Evolutionary conservation across 2,797 vertebrate species (phyloP), one percentile per base, ranked within the genome.

Genomic region (Enteromius treurensis): DNA sequence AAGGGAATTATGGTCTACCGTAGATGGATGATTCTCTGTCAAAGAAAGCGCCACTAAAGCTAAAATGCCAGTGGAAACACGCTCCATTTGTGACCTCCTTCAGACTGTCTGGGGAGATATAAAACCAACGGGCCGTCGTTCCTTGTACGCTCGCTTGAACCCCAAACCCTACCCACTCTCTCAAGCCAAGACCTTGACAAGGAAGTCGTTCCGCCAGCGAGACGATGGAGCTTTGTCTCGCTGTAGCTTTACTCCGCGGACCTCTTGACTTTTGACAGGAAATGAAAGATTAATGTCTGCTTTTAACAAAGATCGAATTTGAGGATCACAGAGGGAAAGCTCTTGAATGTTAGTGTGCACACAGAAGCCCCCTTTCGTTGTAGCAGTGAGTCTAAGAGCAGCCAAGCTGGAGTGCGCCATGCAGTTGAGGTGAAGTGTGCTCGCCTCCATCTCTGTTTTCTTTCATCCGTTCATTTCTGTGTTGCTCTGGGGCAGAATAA

Each of bases 261-360:
- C 64, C 62, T 37, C 37, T 42, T 74, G 76, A 74, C 51, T 82
- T 81, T 82, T 73, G 76, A 81, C 83, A 88, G 81, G 89, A 86
- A 79, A 84, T 82, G 82, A 84, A 84, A 88, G 86, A 88, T 84
- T 81, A 82, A 84, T 83, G 87, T 84, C 76, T 84, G 62, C 80
- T 81, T 86, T 83, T 80, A 77, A 55, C 79, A 70, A 81, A 83
- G 85, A 83, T 85, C 79, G 79, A 53, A 76, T 89, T 78, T 76
- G 42, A 80, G 80, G 47, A 84, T 64, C 64, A 82, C 79, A 74
- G 79, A 79, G 77, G 84, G 80, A 79, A 37, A 80, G 53, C 74
- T 85, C 40, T 26, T 2, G 49, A 81, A 62, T 29, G 77, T 53
- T 51, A 34, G 40, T 42, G 29, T 69, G 62, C 37, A 47, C 40